A percentile compares a stretch with the other conserved stretches of the same genome.
Conservation (phyloP, 2,888 invertebrate genomes). For the Pseudoips prasinana region DNA sequence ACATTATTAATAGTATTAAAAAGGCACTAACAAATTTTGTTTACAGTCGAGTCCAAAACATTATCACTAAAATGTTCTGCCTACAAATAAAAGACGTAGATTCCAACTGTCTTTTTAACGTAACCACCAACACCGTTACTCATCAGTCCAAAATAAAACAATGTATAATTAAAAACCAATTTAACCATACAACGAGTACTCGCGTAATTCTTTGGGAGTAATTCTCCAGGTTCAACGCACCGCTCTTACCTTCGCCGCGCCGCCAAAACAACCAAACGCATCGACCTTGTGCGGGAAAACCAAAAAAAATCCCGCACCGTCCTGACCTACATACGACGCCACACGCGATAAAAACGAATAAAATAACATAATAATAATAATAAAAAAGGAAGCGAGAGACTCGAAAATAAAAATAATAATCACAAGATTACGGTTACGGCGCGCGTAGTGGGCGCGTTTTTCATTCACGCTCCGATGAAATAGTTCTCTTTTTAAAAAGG, state of each 20-base stretch:
- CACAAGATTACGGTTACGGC: slow-evolving; percentile 72
- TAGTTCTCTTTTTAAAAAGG: slow-evolving; percentile 78
- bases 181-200: not conserved
- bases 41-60: too few relatives aligned
- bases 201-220: too few relatives aligned
- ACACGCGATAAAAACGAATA: slow-evolving; percentile 66
- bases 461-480: slow-evolving; percentile 77
- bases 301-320: slow-evolving; percentile 62
- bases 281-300: slow-evolving; percentile 73
- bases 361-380: slow-evolving; percentile 72
- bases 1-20: too few relatives aligned
- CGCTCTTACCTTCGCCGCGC: slow-evolving; percentile 30
- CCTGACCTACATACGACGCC: slow-evolving; percentile 76
- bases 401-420: slow-evolving; percentile 78
- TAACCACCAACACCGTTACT: too few relatives aligned
- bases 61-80: too few relatives aligned
- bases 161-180: not conserved
- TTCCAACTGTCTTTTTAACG: too few relatives aligned
- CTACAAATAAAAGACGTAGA: too few relatives aligned
- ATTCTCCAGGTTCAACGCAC: slow-evolving; percentile 40
- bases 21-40: too few relatives aligned
- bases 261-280: slow-evolving; percentile 52
- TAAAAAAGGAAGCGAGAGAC: slow-evolving; percentile 57
- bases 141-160: too few relatives aligned
- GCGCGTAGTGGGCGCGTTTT: slow-evolving; percentile 64